A percentile compares a stretch with the other conserved stretches of the same genome.
Evolutionary conservation across 2,888 invertebrate species (phyloP).

Genomic region (Brenthis daphne): DNA sequence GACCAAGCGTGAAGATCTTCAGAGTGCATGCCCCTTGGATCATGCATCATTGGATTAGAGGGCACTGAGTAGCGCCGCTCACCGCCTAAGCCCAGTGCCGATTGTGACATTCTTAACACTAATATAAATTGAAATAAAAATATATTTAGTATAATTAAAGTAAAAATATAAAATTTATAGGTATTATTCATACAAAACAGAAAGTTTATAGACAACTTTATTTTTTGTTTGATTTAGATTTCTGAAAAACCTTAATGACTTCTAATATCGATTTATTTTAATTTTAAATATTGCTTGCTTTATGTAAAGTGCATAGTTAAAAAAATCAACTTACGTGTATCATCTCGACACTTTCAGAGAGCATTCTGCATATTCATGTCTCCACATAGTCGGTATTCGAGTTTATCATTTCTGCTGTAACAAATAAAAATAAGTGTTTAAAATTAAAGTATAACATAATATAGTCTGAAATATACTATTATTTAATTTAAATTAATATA

Average conservation of each 20-base stretch:
- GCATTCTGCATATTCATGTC: slow-evolving; percentile 45
- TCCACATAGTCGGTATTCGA: slow-evolving; percentile 49
- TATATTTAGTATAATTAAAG: not conserved
- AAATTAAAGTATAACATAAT: not conserved
- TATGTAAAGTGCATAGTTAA: not conserved
- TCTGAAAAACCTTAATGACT: too few species aligned
- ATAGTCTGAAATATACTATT: too few species aligned
- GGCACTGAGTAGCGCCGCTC: slow-evolving; percentile 95
- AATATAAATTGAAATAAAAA: slow-evolving; percentile 1
- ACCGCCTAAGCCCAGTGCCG: slow-evolving; percentile 78
- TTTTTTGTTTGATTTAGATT: not conserved
- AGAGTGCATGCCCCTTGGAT: slow-evolving; percentile 90
- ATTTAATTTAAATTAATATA: too few species aligned
- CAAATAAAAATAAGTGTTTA: slow-evolving; percentile 43
- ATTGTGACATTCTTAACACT: slow-evolving; percentile 64
- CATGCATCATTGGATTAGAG: slow-evolving; percentile 86
- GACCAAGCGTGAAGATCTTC: slow-evolving; percentile 98
- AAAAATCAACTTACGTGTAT: slow-evolving; percentile 47
- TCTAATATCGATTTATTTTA: too few species aligned
- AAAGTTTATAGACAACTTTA: not conserved
- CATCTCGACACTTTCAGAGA: slow-evolving; percentile 48
- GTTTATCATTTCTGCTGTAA: slow-evolving; percentile 57
- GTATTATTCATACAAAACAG: not conserved
- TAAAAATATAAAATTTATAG: too few species aligned
- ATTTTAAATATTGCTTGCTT: too few species aligned